Evolutionary conservation across 2,888 invertebrate species (phyloP), one percentile per base, ranked within the genome.

Genomic region (Nomada goodeniana): DNA sequence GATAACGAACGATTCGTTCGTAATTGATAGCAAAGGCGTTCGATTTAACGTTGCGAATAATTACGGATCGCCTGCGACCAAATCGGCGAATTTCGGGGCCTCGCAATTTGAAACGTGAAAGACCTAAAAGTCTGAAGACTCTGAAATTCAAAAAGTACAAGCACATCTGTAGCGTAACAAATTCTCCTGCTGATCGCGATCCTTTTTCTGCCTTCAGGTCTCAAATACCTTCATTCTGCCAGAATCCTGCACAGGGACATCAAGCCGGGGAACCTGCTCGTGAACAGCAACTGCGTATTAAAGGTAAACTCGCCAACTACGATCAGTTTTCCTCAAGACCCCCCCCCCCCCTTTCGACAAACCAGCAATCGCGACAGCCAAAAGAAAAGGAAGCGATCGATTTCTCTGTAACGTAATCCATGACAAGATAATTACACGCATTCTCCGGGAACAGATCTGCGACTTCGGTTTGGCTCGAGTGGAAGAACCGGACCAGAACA

Each of bases 381-480:
- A 26, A 26, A 26, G 52, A 18, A 44, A 20, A n/a, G 29, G 23
- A 26, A 57, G 36, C n/a, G 23, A 47, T n/a, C n/a, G 18, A 26
- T 2, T 2, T 4, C 10, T 42, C 20, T 18, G 0, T 9, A 18
- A 7, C 7, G 3, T 2, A n/a, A 52, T 15, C 11, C 20, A 26
- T 11, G 44, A 20, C 13, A 10, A 23, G 18, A n/a, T 20, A 52
- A 52, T 57, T 36, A 50, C 15, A 23, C 18, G 15, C 42, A 47
- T 71, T 69, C 42, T 57, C 52, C n/a, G 29, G 63, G 84, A 85
- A 29, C 92, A 97, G 97, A 99, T 99, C 95, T 99, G 99, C 95
- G 99, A 99, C 96, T 99, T 99, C 94, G 99, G 99, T 42, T 95
- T 99, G 94, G 99, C 99, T 57, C 96, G 99, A 88, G 98, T 99